Percentiles rank a stretch among this genome's conserved stretches.
These are phyloP conservation scores for Panzeria rudis DNA, from an alignment of 2,888 invertebrate species.

Conservation along the genomic window DNA sequence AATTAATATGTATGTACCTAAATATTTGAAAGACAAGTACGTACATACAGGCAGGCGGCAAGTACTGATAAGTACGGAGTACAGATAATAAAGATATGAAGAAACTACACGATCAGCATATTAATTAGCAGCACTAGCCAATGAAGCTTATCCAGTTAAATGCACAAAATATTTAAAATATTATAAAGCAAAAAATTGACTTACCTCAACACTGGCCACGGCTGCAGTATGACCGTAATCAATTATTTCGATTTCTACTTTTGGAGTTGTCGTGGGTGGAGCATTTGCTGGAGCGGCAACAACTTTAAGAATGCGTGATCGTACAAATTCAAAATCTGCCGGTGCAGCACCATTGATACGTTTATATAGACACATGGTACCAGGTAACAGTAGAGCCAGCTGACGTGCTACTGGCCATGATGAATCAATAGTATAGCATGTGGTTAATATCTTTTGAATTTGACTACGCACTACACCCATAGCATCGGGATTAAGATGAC, in stretches of 20 bases:
- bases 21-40: slow-evolving; percentile 52
- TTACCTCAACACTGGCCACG: slow-evolving; percentile 85
- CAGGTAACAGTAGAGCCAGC: slow-evolving; percentile 77
- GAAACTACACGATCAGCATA: slow-evolving; percentile 44
- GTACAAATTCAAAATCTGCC: slow-evolving; percentile 78
- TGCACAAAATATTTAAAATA: neutral
- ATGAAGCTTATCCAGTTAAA: slow-evolving; percentile 35
- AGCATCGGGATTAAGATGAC: slow-evolving; percentile 85
- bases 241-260: slow-evolving; percentile 87
- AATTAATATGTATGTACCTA: slow-evolving; percentile 48
- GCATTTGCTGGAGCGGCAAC: slow-evolving; percentile 51
- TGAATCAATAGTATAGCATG: slow-evolving; percentile 79
- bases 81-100: slow-evolving; percentile 1
- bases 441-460: slow-evolving; percentile 78
- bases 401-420: slow-evolving; percentile 78
- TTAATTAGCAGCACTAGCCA: slow-evolving; percentile 44
- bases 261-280: slow-evolving; percentile 84
- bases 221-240: slow-evolving; percentile 88
- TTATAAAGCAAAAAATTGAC: too few species aligned
- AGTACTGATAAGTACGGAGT: slow-evolving; percentile 24
- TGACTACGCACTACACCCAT: slow-evolving; percentile 78
- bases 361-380: slow-evolving; percentile 80
- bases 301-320: slow-evolving; percentile 83
- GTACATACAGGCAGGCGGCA: slow-evolving; percentile 2
- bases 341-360: slow-evolving; percentile 82